phyloP scores from a whole-genome alignment of 2,113 vertebrate genomes.

The Phalacrocorax pelagicus region DNA sequence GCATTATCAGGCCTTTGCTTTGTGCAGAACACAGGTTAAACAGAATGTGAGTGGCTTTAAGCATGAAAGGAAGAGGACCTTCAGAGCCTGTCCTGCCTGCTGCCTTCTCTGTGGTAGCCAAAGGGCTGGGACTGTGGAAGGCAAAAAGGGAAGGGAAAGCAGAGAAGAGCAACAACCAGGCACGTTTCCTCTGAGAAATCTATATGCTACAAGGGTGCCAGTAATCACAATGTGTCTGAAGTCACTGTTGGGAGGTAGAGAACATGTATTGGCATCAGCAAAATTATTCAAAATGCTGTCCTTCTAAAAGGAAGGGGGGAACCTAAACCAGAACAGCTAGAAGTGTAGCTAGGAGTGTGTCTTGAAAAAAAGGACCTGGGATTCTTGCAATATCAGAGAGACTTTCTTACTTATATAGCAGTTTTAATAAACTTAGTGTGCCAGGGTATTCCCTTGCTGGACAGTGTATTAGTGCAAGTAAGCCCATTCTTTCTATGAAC shows the following conservation, averaged over 20 bases:
- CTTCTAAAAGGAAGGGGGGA: background rate
- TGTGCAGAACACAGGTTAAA: background rate
- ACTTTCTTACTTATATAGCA: background rate
- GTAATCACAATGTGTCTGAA: background rate
- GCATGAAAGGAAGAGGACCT: background rate
- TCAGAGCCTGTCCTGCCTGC: background rate
- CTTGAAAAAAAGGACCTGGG: background rate
- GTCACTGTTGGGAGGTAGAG: background rate
- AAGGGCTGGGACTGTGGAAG: background rate
- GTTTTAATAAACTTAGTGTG: background rate
- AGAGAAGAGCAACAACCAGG: background rate
- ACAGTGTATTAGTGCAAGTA: background rate
- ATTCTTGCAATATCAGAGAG: background rate
- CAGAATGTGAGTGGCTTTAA: background rate
- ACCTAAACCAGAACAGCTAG: background rate
- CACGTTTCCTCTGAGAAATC: background rate
- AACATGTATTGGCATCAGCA: background rate
- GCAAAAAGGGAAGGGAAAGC: background rate
- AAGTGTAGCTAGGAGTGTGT: background rate
- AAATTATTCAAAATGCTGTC: background rate
- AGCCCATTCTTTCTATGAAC: background rate
- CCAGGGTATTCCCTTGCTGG: background rate
- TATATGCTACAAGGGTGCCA: background rate
- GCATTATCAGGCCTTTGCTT: background rate
- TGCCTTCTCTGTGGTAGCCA: background rate